A percentile compares a stretch with the other conserved stretches of the same genome.
Evolutionary conservation across 2,113 vertebrate species (phyloP).

Genomic region (Rhinopithecus roxellana): DNA sequence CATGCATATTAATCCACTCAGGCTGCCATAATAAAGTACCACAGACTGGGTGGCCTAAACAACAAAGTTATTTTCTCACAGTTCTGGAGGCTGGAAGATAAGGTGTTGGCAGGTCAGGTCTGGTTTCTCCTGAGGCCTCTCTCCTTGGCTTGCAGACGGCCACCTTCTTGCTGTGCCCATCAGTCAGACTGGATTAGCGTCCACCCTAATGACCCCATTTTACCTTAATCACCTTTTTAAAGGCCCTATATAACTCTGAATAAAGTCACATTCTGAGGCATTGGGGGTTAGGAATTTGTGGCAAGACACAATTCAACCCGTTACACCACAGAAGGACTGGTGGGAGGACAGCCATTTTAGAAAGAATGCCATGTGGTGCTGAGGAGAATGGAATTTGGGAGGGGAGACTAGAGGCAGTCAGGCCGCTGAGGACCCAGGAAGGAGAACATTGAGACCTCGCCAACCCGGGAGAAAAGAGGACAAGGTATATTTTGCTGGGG

Average conservation of each 20-base stretch:
- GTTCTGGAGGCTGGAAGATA: not conserved
- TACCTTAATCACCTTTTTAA: not conserved
- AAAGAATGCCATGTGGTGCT: accelerated
- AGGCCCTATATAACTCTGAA: not conserved
- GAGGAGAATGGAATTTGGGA: not conserved
- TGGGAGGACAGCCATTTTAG: not conserved
- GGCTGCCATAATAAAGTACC: not conserved
- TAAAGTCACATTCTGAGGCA: not conserved
- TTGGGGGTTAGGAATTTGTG: too few species aligned
- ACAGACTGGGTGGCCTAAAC: not conserved
- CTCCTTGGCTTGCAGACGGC: too few species aligned
- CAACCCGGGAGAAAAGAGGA: not conserved
- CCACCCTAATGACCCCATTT: not conserved
- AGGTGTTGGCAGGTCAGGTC: not conserved
- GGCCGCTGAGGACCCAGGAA: not conserved
- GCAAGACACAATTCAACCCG: not conserved
- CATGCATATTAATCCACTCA: accelerated
- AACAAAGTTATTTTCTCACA: not conserved
- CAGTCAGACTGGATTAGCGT: not conserved
- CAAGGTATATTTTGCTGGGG: too few species aligned
- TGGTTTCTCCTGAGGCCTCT: not conserved
- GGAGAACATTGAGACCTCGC: not conserved
- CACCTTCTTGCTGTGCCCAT: not conserved
- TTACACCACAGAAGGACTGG: accelerated
- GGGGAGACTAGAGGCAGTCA: not conserved